Conservation (phyloP, 2,888 invertebrate genomes). For the Steinernema hermaphroditum region DNA sequence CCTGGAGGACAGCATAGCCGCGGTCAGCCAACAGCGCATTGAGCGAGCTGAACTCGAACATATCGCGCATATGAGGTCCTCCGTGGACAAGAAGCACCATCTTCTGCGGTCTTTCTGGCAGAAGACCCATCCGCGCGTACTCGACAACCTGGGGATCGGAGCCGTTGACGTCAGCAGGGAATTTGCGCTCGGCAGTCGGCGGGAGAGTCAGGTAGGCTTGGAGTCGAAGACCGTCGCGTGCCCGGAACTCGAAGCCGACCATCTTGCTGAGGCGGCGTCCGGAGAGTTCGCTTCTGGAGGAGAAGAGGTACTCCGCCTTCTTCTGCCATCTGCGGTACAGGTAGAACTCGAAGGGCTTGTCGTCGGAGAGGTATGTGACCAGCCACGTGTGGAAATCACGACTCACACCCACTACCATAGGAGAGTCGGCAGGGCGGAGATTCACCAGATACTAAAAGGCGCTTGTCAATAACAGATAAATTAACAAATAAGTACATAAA, state of each 20-base stretch:
- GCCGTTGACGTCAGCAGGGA: constrained; percentile 52
- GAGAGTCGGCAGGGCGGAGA: constrained; percentile 56
- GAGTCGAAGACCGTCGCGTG: constrained; percentile 62
- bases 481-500: too few relatives aligned
- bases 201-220: constrained; percentile 65
- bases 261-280: constrained; percentile 55
- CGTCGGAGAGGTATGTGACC: constrained; percentile 61
- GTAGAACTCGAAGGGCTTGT: constrained; percentile 62
- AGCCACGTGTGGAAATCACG: constrained; percentile 64
- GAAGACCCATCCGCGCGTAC: constrained; percentile 60
- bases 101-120: constrained; percentile 60
- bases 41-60: constrained; percentile 59
- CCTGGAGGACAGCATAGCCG: constrained; percentile 64
- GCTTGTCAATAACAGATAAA: too few relatives aligned
- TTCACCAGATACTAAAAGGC: constrained; percentile 58
- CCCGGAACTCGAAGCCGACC: constrained; percentile 63
- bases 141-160: constrained; percentile 44
- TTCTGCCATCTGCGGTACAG: constrained; percentile 48
- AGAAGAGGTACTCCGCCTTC: constrained; percentile 61
- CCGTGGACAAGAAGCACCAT: constrained; percentile 63
- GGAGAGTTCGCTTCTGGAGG: constrained; percentile 58
- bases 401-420: constrained; percentile 49
- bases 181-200: constrained; percentile 44
- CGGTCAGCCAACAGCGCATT: constrained; percentile 64
- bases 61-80: constrained; percentile 63